Percentiles rank a stretch among this genome's conserved stretches.
Conservation (phyloP, 2,797 vertebrate genomes). For the Artibeus jamaicensis region DNA sequence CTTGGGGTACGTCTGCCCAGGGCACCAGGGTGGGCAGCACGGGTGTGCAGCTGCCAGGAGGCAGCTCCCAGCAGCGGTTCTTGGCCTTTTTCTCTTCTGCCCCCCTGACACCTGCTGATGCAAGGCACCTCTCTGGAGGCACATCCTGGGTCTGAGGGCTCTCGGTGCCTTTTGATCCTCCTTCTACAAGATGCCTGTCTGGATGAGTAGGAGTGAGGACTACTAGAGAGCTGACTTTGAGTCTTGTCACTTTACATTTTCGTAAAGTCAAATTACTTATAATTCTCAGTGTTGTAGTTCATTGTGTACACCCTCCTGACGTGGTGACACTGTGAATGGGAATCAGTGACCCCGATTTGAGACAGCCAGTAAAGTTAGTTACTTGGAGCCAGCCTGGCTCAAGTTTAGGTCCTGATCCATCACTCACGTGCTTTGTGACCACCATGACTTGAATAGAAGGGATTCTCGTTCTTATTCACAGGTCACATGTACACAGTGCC, state of each 20-base stretch:
- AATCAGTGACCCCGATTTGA: neutral
- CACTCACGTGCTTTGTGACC: neutral
- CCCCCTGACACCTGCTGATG: neutral
- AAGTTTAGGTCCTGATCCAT: neutral
- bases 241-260: neutral
- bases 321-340: neutral
- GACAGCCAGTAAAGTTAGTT: neutral
- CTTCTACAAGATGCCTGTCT: neutral
- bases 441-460: neutral
- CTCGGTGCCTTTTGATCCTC: neutral
- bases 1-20: conserved; percentile 81
- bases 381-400: neutral
- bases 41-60: neutral
- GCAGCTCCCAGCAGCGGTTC: neutral
- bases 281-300: neutral
- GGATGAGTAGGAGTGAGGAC: too few species aligned
- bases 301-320: neutral
- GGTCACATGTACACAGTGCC: neutral
- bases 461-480: neutral
- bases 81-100: neutral
- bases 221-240: neutral
- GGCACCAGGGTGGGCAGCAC: accelerated
- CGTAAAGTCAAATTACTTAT: neutral
- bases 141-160: neutral
- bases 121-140: neutral